These are phyloP conservation scores for Clavelina lepadiformis DNA, from an alignment of 23 tunicate genomes.

Conservation along the genomic window DNA sequence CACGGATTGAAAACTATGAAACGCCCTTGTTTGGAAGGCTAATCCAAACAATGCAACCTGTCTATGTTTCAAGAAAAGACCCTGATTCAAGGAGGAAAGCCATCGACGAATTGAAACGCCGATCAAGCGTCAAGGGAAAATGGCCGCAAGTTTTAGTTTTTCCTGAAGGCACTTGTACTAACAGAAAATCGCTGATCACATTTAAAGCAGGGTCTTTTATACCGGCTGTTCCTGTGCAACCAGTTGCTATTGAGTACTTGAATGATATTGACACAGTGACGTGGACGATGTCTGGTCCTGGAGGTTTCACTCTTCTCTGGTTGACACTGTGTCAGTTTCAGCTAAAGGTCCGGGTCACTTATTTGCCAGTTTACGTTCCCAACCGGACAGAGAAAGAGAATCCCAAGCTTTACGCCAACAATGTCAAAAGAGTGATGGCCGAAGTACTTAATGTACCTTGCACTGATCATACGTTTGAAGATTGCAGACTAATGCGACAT, in stretches of 20 bases:
- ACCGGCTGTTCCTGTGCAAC: conserved; percentile 83
- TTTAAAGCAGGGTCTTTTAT: conserved; percentile 90
- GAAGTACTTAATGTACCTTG: conserved; percentile 31
- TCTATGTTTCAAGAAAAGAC: conserved; percentile 49
- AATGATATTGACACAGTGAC: conserved; percentile 59
- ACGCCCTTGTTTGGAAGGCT: conserved; percentile 43
- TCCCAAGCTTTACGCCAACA: conserved; percentile 65
- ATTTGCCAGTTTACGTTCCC: conserved; percentile 71
- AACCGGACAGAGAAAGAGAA: conserved; percentile 35
- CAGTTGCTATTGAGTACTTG: conserved; percentile 49
- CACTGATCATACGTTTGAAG: conserved; percentile 84
- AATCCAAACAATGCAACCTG: conserved; percentile 46
- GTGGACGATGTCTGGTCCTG: conserved; percentile 79
- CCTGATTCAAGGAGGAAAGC: conserved; percentile 55
- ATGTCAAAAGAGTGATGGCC: conserved; percentile 52
- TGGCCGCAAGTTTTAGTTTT: conserved; percentile 78
- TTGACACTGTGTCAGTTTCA: conserved; percentile 69
- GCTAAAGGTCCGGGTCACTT: conserved; percentile 24
- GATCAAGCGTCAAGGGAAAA: conserved; percentile 17
- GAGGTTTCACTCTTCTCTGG: conserved; percentile 63
- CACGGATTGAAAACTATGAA: conserved; percentile 43
- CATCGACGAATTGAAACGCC: conserved; percentile 28
- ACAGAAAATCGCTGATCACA: conserved; percentile 67
- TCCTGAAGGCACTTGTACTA: conserved; percentile 96
- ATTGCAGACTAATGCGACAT: conserved; percentile 69